Evolutionary conservation across 2,888 invertebrate species (phyloP), one percentile per base, ranked within the genome.

Genomic region (Callyntrura sp.): DNA sequence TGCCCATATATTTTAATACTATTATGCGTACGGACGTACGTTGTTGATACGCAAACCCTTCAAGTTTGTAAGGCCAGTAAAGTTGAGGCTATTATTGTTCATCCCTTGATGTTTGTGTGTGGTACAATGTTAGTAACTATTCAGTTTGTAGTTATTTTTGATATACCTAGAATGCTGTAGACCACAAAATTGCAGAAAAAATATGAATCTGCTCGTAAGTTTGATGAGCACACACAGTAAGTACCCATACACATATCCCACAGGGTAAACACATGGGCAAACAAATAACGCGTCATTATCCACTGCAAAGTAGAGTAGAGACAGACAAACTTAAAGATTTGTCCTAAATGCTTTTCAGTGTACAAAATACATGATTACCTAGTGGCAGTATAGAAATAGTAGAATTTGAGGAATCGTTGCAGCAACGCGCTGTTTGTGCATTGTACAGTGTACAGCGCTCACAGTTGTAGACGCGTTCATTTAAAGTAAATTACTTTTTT

Each of bases 271-370:
- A 68, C 9, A 70, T 35, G 35, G 20, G 70, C 62, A 84, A 70
- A 84, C 84, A 84, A 84, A 84, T 84, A 84, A 70, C 84, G 28
- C 84, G 84, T 85, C 76, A 85, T 85, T 85, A 76, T 76, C 73
- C 60, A 85, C 85, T 85, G 85, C 73, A 85, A 85, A 76, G 85
- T 85, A 25, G 85, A 85, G 85, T 85, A 85, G 45, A 79, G 81
- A 68, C 81, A 57, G 82, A 48, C 87, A 73, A 62, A 79, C 65
- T 62, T 23, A 6, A 68, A 83, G 48, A 82, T 87, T 88, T 90
- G 89, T 90, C 89, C 89, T 90, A 85, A 68, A 90, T 90, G 89
- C 89, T 90, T 85, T 90, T 90, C 81, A 90, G 89, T 90, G 89
- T 90, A 90, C 85, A 90, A 90, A 90, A 70, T 85, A 90, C 89